Conservation (phyloP, 23 tunicate species). For the Ascidia mentula region DNA sequence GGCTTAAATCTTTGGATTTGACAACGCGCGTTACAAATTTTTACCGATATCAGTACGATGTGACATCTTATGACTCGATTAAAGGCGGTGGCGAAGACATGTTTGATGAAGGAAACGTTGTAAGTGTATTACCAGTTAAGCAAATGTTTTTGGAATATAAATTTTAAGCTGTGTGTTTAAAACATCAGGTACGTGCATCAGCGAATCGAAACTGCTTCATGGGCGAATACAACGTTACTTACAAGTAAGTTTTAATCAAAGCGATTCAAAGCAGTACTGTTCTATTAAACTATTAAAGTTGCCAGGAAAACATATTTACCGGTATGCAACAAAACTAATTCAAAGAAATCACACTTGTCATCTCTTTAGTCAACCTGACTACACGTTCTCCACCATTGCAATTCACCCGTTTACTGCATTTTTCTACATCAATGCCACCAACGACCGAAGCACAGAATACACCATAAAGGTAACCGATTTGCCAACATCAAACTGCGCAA, state of each 20-base stretch:
- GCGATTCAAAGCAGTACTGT: too few relatives aligned
- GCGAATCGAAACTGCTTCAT: neutral
- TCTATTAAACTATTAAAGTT: too few relatives aligned
- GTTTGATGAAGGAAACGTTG: neutral
- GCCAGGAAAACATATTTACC: too few relatives aligned
- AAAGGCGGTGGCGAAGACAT: neutral
- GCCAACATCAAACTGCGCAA: too few relatives aligned
- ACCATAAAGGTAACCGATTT: neutral
- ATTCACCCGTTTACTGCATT: neutral
- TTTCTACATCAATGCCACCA: neutral
- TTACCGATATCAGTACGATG: neutral
- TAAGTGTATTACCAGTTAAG: too few relatives aligned
- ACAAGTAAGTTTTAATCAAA: too few relatives aligned
- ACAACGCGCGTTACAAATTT: neutral
- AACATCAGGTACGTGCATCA: neutral
- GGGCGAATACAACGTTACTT: neutral
- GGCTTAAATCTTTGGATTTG: neutral
- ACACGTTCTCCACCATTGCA: neutral
- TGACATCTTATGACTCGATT: neutral
- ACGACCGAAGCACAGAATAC: neutral
- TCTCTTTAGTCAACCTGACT: too few relatives aligned
- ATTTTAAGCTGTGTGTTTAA: too few relatives aligned
- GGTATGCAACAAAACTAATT: too few relatives aligned
- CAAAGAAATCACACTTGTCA: too few relatives aligned
- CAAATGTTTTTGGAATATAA: too few relatives aligned